A percentile compares a stretch with the other conserved stretches of the same genome.
phyloP scores from a whole-genome alignment of 2,113 vertebrate species.

The Cephalopterus ornatus region DNA sequence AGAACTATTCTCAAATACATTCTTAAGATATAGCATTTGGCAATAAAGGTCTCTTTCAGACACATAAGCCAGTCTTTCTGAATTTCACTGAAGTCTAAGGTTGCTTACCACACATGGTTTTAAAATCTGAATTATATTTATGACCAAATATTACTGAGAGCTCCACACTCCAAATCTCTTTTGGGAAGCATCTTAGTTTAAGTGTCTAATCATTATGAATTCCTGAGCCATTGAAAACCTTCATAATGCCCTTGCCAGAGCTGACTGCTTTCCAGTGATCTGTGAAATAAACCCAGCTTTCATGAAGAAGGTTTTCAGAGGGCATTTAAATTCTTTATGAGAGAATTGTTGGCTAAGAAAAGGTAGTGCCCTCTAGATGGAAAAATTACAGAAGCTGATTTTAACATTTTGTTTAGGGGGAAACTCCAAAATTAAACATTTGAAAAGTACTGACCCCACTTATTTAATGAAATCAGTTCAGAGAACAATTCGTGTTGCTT shows the following conservation, averaged over 20 bases:
- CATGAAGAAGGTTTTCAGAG: background rate
- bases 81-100: background rate
- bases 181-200: background rate
- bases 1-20: background rate
- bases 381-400: background rate
- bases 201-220: background rate
- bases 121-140: conserved; percentile 45
- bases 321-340: background rate
- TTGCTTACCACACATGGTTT: background rate
- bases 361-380: background rate
- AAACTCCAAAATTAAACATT: background rate
- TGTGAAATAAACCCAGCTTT: background rate
- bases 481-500: background rate
- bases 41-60: background rate
- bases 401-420: background rate
- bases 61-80: background rate
- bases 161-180: background rate
- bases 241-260: background rate
- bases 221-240: conserved; percentile 4
- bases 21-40: background rate
- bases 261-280: background rate
- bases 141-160: background rate
- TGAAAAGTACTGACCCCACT: background rate
- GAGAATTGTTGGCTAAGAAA: background rate
- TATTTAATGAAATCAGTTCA: background rate